Evolutionary conservation across 1,140 invertebrate species (phyloP).

Genomic region (Drosophila baimaii): DNA sequence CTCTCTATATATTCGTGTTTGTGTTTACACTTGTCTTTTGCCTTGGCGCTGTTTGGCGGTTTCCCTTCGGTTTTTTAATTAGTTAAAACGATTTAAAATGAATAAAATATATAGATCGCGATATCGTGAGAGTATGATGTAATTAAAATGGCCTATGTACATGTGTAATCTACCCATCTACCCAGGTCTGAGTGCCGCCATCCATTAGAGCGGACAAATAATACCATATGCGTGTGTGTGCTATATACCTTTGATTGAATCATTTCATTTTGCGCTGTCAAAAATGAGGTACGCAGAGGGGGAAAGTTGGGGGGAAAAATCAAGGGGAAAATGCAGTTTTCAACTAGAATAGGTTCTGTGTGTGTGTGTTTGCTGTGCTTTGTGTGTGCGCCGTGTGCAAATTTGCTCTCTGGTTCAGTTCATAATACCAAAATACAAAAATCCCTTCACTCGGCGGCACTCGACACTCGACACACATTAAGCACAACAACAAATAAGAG

Average conservation of each 20-base stretch:
- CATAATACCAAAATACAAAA: slow-evolving; percentile 75
- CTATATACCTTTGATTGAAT: slow-evolving; percentile 34
- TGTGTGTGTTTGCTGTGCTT: slow-evolving; percentile 16
- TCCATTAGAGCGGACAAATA: slow-evolving; percentile 40
- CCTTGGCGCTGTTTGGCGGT: slow-evolving; percentile 56
- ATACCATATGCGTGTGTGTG: slow-evolving; percentile 17
- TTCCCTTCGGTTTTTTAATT: slow-evolving; percentile 74
- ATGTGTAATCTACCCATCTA: slow-evolving; percentile 15
- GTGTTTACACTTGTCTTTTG: slow-evolving; percentile 55
- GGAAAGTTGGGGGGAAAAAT: neutral
- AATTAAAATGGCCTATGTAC: slow-evolving; percentile 61
- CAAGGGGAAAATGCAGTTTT: neutral
- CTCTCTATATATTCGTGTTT: slow-evolving; percentile 38
- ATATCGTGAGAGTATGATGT: slow-evolving; percentile 40
- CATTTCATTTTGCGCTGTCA: slow-evolving; percentile 49
- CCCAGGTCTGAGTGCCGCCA: slow-evolving; percentile 9
- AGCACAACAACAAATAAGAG: slow-evolving; percentile 44
- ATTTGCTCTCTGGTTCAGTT: slow-evolving; percentile 47
- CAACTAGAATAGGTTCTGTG: slow-evolving; percentile 27
- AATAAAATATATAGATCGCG: slow-evolving; percentile 52
- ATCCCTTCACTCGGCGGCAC: slow-evolving; percentile 43
- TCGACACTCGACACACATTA: slow-evolving; percentile 34
- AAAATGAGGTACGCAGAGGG: slow-evolving; percentile 53
- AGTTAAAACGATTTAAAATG: slow-evolving; percentile 75
- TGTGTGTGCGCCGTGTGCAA: slow-evolving; percentile 32